Conservation (phyloP, 1,140 invertebrate genomes). For the Drosophila cardini region DNA sequence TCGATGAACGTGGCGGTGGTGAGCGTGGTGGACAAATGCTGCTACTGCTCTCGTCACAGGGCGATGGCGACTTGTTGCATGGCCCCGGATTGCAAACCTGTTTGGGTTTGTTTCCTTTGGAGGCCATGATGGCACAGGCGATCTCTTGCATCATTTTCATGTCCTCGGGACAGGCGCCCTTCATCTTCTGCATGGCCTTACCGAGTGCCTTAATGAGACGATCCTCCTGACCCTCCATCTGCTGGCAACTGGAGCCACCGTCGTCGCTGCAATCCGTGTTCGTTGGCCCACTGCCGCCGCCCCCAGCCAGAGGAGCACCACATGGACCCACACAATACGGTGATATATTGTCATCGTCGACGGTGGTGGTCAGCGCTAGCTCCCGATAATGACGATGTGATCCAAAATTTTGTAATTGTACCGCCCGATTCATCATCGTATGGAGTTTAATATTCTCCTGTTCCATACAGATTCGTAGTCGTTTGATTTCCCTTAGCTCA, state of each 20-base stretch:
- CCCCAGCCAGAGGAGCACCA: conserved; percentile 18
- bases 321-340: conserved; percentile 61
- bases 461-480: conserved; percentile 75
- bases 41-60: conserved; percentile 45
- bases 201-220: conserved; percentile 59
- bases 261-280: conserved; percentile 55
- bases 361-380: conserved; percentile 68
- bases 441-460: conserved; percentile 79
- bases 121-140: conserved; percentile 62
- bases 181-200: conserved; percentile 78
- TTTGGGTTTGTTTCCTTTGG: conserved; percentile 42
- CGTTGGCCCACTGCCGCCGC: conserved; percentile 18
- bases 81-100: conserved; percentile 49
- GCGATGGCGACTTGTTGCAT: conserved; percentile 12
- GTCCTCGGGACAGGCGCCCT: conserved; percentile 76
- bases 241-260: conserved; percentile 28
- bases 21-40: conserved; percentile 21
- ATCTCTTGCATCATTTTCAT: conserved; percentile 77
- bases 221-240: conserved; percentile 59
- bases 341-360: conserved; percentile 76
- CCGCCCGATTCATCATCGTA: conserved; percentile 69
- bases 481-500: conserved; percentile 71
- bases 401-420: conserved; percentile 75
- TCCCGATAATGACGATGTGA: conserved; percentile 71
- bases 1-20: not conserved